A percentile compares a stretch with the other conserved stretches of the same genome.
Conservation (phyloP, 1,140 invertebrate genomes). For the Pomacea maculata region DNA sequence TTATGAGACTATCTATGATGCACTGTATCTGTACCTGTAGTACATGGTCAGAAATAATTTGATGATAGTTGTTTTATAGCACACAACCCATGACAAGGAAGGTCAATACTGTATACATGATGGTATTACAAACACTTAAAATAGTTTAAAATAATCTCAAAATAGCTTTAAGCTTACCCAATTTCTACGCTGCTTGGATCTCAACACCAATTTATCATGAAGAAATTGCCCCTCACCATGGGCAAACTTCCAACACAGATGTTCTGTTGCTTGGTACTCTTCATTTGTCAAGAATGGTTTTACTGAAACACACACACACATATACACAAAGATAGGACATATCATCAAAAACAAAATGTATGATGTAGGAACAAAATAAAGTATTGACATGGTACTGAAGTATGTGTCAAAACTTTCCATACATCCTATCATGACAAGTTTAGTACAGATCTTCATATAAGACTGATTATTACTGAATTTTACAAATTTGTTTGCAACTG, state of each 20-base stretch:
- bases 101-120: neutral
- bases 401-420: neutral
- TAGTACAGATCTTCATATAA: neutral
- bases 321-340: neutral
- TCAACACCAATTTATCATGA: conserved; percentile 55
- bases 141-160: neutral
- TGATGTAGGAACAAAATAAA: neutral
- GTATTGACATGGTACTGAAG: neutral
- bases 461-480: neutral
- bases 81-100: neutral
- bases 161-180: conserved; percentile 56
- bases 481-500: too few relatives aligned
- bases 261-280: conserved; percentile 60
- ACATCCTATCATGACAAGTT: neutral
- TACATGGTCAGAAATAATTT: neutral
- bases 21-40: neutral
- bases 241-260: conserved; percentile 61
- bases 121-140: neutral
- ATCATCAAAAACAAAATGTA: neutral
- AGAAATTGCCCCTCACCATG: conserved; percentile 62
- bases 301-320: conserved; percentile 45
- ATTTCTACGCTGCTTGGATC: conserved; percentile 56
- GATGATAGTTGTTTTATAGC: neutral
- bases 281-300: conserved; percentile 55
- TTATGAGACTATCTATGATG: too few relatives aligned